phyloP scores from a whole-genome alignment of 2,113 vertebrate species.

The Manacus vitellinus region DNA sequence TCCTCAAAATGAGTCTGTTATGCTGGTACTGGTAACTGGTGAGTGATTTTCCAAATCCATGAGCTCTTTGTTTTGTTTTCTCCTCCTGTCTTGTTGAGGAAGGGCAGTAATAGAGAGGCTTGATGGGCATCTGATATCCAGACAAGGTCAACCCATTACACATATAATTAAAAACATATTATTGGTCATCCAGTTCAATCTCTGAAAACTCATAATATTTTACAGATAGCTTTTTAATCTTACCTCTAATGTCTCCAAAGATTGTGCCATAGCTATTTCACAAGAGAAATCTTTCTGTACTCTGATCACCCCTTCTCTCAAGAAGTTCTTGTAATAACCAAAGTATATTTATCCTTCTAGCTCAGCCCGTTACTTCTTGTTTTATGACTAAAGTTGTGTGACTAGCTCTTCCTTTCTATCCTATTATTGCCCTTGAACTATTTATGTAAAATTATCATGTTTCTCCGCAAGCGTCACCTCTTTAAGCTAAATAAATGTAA shows the following conservation, averaged over 20 bases:
- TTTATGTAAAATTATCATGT: not conserved
- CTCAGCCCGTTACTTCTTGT: not conserved
- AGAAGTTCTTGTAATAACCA: not conserved
- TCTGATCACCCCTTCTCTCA: not conserved
- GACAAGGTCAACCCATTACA: not conserved
- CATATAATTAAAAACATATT: not conserved
- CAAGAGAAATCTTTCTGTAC: not conserved
- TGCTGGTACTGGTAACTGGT: not conserved
- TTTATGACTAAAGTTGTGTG: not conserved
- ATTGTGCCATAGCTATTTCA: not conserved
- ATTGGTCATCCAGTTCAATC: not conserved
- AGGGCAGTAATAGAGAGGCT: accelerated
- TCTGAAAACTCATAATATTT: not conserved
- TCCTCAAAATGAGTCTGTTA: accelerated
- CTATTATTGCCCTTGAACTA: not conserved
- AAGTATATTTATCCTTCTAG: not conserved
- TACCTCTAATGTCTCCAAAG: not conserved
- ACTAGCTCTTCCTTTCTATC: not conserved
- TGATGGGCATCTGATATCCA: accelerated
- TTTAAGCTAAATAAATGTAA: constrained; percentile 4
- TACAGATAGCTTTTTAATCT: not conserved
- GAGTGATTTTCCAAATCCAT: not conserved
- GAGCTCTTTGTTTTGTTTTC: not conserved
- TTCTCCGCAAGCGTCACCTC: not conserved
- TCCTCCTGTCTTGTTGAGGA: not conserved